Conservation (phyloP, 2,113 vertebrate genomes). For the Chloebia gouldiae region DNA sequence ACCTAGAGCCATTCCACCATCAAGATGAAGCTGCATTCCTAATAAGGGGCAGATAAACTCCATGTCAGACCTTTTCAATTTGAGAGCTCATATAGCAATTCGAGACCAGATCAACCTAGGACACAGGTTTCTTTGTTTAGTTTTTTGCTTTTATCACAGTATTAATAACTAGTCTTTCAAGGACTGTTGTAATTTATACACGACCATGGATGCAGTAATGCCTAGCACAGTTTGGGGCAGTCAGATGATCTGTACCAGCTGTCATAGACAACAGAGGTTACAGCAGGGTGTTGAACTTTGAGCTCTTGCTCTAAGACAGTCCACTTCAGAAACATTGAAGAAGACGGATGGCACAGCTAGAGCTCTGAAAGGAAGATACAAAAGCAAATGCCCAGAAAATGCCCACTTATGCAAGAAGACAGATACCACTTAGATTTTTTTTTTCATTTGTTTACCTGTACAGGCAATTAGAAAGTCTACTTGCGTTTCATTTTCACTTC, state of each 20-base stretch:
- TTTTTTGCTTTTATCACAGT: background rate
- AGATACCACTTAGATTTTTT: background rate
- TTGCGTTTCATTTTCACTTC: background rate
- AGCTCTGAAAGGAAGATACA: background rate
- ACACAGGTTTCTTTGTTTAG: rapidly evolving
- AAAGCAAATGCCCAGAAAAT: background rate
- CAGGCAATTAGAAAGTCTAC: background rate
- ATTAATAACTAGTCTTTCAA: background rate
- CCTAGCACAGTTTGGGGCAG: background rate
- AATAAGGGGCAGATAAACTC: background rate
- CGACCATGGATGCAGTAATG: background rate
- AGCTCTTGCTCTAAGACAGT: background rate
- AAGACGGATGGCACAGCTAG: background rate
- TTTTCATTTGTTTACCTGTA: background rate
- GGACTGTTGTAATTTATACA: background rate
- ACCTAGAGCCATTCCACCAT: background rate
- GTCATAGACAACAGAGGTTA: background rate
- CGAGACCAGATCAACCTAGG: background rate
- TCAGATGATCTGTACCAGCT: background rate
- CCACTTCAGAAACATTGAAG: background rate
- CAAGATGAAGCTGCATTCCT: background rate
- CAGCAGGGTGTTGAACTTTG: background rate
- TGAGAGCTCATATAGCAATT: background rate
- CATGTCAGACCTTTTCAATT: background rate
- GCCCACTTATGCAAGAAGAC: background rate